These are phyloP conservation scores for Ceyx erithaca DNA, from an alignment of 2,797 vertebrate genomes.

Conservation along the genomic window DNA sequence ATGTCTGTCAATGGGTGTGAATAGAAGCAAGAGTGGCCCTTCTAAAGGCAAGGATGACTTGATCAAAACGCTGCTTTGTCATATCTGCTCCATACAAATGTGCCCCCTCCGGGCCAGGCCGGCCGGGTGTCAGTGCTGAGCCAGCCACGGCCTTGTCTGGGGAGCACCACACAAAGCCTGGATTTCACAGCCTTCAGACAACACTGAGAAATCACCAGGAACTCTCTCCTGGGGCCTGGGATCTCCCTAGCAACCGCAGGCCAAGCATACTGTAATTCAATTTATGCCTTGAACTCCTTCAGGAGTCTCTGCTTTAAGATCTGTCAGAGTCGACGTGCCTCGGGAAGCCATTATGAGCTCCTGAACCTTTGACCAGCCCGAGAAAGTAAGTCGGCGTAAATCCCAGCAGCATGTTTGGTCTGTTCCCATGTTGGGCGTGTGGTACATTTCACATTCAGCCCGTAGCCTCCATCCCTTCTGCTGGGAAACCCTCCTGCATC, in stretches of 20 bases:
- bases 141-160: conserved; percentile 67
- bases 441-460: conserved; percentile 77
- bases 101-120: conserved; percentile 60
- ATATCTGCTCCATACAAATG: conserved; percentile 71
- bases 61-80: conserved; percentile 70
- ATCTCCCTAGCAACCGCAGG: conserved; percentile 85
- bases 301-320: conserved; percentile 75
- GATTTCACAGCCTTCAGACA: conserved; percentile 81
- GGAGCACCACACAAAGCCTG: conserved; percentile 69
- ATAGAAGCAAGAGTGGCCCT: conserved; percentile 28
- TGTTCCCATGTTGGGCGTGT: conserved; percentile 57
- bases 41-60: conserved; percentile 54
- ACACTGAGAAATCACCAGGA: conserved; percentile 77
- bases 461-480: conserved; percentile 56
- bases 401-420: conserved; percentile 77
- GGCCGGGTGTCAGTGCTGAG: conserved; percentile 51
- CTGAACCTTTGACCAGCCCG: conserved; percentile 78
- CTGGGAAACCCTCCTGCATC: conserved; percentile 71
- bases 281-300: conserved; percentile 80
- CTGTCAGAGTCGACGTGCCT: conserved; percentile 72
- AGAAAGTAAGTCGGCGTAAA: conserved; percentile 79
- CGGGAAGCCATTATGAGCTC: conserved; percentile 69
- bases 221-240: conserved; percentile 64
- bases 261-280: conserved; percentile 82
- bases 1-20: conserved; percentile 10